Conservation (phyloP, 2,113 vertebrate genomes). For the Abramis brama region DNA sequence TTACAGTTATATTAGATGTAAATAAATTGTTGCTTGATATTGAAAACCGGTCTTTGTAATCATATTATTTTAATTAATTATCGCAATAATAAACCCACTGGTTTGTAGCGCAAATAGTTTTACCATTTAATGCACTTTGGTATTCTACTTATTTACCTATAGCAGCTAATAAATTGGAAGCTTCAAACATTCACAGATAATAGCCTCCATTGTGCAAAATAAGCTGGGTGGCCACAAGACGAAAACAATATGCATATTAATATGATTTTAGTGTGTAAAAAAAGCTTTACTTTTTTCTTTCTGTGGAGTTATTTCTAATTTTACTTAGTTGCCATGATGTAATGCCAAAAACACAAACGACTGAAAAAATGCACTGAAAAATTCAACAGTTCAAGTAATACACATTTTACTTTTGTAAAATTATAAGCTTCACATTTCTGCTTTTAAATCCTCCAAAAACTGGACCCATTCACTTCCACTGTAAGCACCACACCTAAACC, state of each 20-base stretch:
- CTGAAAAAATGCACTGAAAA: background rate
- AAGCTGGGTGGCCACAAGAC: background rate
- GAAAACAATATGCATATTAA: background rate
- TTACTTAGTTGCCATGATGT: background rate
- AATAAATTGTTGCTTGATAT: too few relatives aligned
- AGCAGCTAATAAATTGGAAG: too few relatives aligned
- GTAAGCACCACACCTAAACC: background rate
- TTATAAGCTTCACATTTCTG: background rate
- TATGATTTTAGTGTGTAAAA: background rate
- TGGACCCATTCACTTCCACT: background rate
- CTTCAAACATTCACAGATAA: too few relatives aligned
- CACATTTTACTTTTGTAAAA: background rate
- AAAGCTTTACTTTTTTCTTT: background rate
- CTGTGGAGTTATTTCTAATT: background rate
- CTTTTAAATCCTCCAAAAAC: background rate
- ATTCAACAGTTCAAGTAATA: too few relatives aligned
- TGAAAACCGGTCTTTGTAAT: too few relatives aligned
- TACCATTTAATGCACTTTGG: too few relatives aligned
- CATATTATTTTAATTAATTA: too few relatives aligned
- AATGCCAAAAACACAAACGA: background rate
- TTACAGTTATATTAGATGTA: too few relatives aligned
- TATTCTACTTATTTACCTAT: too few relatives aligned
- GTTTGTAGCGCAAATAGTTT: too few relatives aligned
- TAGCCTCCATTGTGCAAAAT: too few relatives aligned
- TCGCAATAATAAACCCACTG: too few relatives aligned